Evolutionary conservation across 2,888 invertebrate genomes (phyloP).

Genomic region (Neoaliturus tenellus): DNA sequence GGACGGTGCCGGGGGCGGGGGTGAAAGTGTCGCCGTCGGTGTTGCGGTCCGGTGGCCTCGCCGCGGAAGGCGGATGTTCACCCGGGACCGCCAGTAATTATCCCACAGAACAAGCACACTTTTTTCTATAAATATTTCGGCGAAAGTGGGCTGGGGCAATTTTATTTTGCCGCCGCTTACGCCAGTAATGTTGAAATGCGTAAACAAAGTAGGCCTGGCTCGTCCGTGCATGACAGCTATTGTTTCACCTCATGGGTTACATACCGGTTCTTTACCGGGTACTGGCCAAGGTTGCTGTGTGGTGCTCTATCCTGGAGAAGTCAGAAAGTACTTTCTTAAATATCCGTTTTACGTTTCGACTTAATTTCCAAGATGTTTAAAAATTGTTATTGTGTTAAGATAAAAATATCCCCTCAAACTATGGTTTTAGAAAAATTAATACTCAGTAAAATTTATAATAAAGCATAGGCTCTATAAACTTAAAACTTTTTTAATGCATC

Average conservation of each 20-base stretch:
- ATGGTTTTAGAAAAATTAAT: too few relatives aligned
- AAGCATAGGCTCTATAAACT: too few relatives aligned
- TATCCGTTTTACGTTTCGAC: too few relatives aligned
- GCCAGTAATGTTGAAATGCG: not conserved
- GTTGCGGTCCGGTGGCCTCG: not conserved
- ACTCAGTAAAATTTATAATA: too few relatives aligned
- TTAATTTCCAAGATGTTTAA: too few relatives aligned
- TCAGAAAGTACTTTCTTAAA: too few relatives aligned
- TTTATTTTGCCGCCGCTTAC: slow-evolving; percentile 24
- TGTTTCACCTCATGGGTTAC: not conserved
- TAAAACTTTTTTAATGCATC: too few relatives aligned
- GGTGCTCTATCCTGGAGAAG: too few relatives aligned
- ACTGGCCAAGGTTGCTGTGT: not conserved
- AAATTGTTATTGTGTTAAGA: too few relatives aligned
- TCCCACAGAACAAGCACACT: slow-evolving; percentile 4
- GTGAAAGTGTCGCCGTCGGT: slow-evolving; percentile 9
- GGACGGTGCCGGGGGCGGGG: too few relatives aligned
- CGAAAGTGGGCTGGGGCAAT: slow-evolving; percentile 24
- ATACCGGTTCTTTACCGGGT: not conserved
- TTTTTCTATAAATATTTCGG: slow-evolving; percentile 31
- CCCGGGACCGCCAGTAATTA: not conserved
- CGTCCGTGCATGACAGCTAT: slow-evolving; percentile 5
- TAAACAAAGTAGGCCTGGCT: not conserved
- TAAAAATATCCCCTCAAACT: too few relatives aligned
- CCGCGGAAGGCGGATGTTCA: slow-evolving; percentile 20